Evolutionary conservation across 2,797 vertebrate species (phyloP).

Genomic region (Spondyliosoma cantharus): DNA sequence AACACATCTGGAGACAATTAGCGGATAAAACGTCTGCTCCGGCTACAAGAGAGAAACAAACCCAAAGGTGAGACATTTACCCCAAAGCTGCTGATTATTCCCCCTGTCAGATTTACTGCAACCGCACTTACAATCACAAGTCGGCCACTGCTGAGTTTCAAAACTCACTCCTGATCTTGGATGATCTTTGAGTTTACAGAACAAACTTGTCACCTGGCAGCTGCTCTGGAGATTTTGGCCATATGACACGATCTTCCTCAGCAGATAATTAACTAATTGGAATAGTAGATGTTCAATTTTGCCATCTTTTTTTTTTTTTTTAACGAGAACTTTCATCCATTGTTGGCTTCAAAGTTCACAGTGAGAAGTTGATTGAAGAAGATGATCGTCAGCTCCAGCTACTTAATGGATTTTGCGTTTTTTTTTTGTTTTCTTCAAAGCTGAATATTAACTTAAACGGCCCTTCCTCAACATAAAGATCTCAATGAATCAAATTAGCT

Average conservation of each 20-base stretch:
- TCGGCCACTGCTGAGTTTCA: constrained; percentile 28
- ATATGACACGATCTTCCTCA: neutral
- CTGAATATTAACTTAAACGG: neutral
- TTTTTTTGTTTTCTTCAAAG: neutral
- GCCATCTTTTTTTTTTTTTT: neutral
- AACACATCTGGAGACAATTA: constrained; percentile 67
- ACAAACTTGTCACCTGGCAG: neutral
- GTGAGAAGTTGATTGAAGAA: neutral
- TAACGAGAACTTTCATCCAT: neutral
- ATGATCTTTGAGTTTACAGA: neutral
- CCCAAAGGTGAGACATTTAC: constrained; percentile 50
- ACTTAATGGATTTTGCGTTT: neutral
- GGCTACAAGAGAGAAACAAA: constrained; percentile 17
- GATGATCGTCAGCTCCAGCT: neutral
- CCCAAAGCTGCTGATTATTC: constrained; percentile 23
- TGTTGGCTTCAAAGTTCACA: neutral
- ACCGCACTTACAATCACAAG: constrained; percentile 52
- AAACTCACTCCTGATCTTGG: neutral
- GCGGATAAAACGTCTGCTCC: constrained; percentile 41
- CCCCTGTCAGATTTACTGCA: constrained; percentile 39
- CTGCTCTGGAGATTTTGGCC: neutral
- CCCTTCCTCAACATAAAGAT: neutral
- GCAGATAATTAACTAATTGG: neutral
- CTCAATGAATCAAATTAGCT: neutral
- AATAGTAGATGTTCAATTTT: neutral